phyloP scores from a whole-genome alignment of 2,888 invertebrate genomes.

The Resseliella maxima region DNA sequence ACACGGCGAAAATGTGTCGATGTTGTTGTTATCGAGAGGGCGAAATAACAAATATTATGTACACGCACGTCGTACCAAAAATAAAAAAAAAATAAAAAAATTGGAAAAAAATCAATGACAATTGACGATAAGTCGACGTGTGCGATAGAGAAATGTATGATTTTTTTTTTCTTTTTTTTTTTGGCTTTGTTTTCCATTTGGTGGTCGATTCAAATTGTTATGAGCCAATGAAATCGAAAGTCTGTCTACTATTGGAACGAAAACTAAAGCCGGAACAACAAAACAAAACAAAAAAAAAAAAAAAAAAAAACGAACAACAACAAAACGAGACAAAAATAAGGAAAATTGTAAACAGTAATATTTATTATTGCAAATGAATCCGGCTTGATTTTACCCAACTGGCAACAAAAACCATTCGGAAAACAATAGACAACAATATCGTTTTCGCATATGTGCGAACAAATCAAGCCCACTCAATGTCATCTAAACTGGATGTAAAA shows the following conservation, averaged over 20 bases:
- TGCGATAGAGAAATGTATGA: neutral
- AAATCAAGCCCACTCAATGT: slow-evolving; percentile 39
- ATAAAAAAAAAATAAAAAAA: neutral
- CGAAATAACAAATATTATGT: neutral
- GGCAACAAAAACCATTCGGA: slow-evolving; percentile 42
- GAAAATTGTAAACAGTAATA: slow-evolving; percentile 21
- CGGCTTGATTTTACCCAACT: slow-evolving; percentile 16
- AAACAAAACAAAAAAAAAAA: neutral
- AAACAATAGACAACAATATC: slow-evolving; percentile 13
- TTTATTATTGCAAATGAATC: slow-evolving; percentile 53
- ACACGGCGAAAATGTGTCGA: neutral
- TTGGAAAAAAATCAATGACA: too few relatives aligned
- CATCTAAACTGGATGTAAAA: too few relatives aligned
- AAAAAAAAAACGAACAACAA: neutral
- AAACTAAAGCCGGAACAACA: neutral
- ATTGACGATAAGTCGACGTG: slow-evolving; percentile 40
- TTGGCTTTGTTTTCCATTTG: neutral
- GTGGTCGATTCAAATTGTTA: neutral
- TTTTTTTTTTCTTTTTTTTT: neutral
- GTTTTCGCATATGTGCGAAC: slow-evolving; percentile 53
- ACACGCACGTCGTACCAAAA: neutral
- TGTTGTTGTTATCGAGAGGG: neutral
- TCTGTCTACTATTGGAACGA: neutral
- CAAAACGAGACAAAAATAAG: neutral
- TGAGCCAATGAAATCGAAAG: neutral